These are phyloP conservation scores for Drosophila oshimai DNA, from an alignment of 1,140 invertebrate species.

Conservation along the genomic window DNA sequence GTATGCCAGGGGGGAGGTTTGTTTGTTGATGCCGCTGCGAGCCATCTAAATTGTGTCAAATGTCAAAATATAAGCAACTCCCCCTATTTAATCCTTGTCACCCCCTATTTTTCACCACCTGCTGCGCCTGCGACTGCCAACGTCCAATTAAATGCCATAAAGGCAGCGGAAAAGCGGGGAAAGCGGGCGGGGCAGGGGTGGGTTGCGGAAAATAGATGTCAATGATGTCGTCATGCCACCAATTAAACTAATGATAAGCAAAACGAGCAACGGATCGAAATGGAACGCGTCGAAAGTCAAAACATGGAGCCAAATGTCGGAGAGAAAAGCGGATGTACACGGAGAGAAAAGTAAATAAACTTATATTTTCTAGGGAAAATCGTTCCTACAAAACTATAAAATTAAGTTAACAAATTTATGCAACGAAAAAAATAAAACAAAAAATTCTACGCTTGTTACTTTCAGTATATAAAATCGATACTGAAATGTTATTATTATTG, in stretches of 20 bases:
- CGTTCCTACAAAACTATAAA: too few relatives aligned
- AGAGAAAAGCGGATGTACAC: background rate
- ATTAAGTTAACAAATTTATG: too few relatives aligned
- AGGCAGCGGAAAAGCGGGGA: constrained; percentile 12
- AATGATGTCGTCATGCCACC: constrained; percentile 73
- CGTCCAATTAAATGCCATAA: constrained; percentile 75
- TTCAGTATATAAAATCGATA: too few relatives aligned
- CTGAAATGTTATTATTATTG: too few relatives aligned
- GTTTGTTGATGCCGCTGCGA: constrained; percentile 35
- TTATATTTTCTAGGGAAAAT: too few relatives aligned
- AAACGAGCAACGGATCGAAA: constrained; percentile 30
- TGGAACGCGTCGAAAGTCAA: constrained; percentile 58
- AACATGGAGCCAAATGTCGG: constrained; percentile 33
- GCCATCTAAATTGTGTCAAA: constrained; percentile 69
- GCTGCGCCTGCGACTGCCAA: constrained; percentile 57
- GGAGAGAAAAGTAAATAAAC: background rate
- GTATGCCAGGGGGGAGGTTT: constrained; percentile 11
- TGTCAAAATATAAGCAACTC: constrained; percentile 65
- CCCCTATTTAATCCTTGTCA: background rate
- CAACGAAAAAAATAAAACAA: too few relatives aligned
- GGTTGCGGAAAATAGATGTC: constrained; percentile 1
- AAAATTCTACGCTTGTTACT: too few relatives aligned
- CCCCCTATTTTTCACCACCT: constrained; percentile 28
- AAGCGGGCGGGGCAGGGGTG: background rate
- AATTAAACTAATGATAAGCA: constrained; percentile 81